A percentile compares a stretch with the other conserved stretches of the same genome.
Evolutionary conservation across 2,888 invertebrate genomes (phyloP).

Genomic region (Rhagophthalmus giganteus): DNA sequence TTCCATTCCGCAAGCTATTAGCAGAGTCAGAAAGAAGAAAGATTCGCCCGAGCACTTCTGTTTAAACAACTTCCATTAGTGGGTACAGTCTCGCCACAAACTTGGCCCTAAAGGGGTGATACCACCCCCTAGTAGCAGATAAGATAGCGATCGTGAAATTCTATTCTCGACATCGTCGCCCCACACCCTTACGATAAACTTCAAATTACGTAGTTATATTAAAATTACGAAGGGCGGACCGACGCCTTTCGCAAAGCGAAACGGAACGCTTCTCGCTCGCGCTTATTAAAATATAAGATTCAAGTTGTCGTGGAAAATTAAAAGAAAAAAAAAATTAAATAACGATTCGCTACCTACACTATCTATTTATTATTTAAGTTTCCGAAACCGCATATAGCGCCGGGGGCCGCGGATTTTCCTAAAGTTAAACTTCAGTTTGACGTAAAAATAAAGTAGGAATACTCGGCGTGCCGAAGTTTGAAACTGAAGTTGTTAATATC

Average conservation of each 20-base stretch:
- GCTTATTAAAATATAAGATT: slow-evolving; percentile 20
- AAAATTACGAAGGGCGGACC: slow-evolving; percentile 32
- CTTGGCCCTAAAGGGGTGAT: slow-evolving; percentile 34
- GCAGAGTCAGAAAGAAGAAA: slow-evolving; percentile 47
- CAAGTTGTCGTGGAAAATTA: slow-evolving; percentile 14
- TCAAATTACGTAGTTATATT: slow-evolving; percentile 29
- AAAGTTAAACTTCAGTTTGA: slow-evolving; percentile 21
- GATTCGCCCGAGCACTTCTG: slow-evolving; percentile 48
- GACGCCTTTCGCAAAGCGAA: slow-evolving; percentile 10
- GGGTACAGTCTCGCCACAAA: slow-evolving; percentile 36
- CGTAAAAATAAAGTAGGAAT: slow-evolving; percentile 30
- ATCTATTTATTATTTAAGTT: too few relatives aligned
- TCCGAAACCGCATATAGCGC: too few relatives aligned
- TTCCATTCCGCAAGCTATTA: slow-evolving; percentile 51
- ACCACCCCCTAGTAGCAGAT: slow-evolving; percentile 19
- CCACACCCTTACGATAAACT: slow-evolving; percentile 18
- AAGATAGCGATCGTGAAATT: slow-evolving; percentile 28
- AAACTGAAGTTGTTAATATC: slow-evolving; percentile 34
- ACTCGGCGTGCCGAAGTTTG: slow-evolving; percentile 20
- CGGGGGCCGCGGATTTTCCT: neutral
- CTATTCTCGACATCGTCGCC: slow-evolving; percentile 18
- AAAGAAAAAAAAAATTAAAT: too few relatives aligned
- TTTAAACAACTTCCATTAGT: slow-evolving; percentile 55
- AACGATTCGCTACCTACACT: too few relatives aligned
- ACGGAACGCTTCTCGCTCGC: slow-evolving; percentile 9